phyloP scores from a whole-genome alignment of 2,113 vertebrate genomes.

The Eurystomus gularis region DNA sequence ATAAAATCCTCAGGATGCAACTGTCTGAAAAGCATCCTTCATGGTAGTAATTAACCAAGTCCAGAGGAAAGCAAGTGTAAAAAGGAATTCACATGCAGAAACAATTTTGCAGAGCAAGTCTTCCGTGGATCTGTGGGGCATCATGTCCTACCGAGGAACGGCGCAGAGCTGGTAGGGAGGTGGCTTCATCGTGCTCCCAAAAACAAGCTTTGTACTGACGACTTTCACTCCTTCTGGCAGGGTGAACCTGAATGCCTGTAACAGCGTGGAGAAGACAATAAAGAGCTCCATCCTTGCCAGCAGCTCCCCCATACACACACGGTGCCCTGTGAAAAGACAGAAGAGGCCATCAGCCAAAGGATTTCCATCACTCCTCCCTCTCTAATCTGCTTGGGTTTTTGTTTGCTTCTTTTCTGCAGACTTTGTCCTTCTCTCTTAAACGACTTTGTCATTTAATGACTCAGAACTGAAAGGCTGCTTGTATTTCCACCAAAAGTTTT shows the following conservation, averaged over 20 bases:
- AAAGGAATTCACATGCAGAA: not conserved
- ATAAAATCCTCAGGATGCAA: not conserved
- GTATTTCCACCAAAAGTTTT: not conserved
- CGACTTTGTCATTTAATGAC: not conserved
- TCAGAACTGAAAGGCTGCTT: not conserved
- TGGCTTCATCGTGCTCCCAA: slow-evolving; percentile 43
- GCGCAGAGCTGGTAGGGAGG: slow-evolving; percentile 54
- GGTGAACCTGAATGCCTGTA: slow-evolving; percentile 45
- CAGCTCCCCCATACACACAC: slow-evolving; percentile 50
- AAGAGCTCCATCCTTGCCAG: slow-evolving; percentile 66
- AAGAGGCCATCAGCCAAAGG: not conserved
- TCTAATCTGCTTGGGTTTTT: not conserved
- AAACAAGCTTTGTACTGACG: slow-evolving; percentile 7
- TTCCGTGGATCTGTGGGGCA: not conserved
- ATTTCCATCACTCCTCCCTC: not conserved
- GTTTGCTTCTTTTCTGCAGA: not conserved
- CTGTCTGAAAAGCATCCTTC: not conserved
- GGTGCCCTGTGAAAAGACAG: slow-evolving; percentile 24
- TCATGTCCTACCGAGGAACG: not conserved
- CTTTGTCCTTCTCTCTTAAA: not conserved
- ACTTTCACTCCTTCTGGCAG: slow-evolving; percentile 35
- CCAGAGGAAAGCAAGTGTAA: not conserved
- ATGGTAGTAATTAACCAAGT: not conserved
- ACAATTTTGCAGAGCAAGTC: not conserved
- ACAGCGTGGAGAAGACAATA: slow-evolving; percentile 44